Evolutionary conservation across 2,797 vertebrate genomes (phyloP).

Genomic region (Helarctos malayanus): DNA sequence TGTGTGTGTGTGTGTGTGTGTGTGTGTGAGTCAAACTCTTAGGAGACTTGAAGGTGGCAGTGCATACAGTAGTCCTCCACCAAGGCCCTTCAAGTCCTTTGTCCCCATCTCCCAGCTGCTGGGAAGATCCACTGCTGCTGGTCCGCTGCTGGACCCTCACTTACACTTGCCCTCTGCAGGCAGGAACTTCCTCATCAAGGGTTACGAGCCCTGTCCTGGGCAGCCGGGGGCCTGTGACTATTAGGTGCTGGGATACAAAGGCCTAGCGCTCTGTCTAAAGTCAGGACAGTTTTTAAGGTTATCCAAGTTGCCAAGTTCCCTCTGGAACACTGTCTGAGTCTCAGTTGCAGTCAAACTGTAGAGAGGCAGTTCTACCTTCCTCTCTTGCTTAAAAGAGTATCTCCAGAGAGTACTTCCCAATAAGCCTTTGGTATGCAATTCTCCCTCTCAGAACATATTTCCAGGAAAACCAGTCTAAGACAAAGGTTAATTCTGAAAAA

Average conservation of each 20-base stretch:
- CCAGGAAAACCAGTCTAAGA: not conserved
- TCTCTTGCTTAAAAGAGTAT: not conserved
- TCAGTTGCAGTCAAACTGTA: not conserved
- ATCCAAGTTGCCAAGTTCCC: not conserved
- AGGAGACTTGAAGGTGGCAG: not conserved
- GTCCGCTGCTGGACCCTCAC: not conserved
- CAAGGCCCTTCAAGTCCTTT: not conserved
- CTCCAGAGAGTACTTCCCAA: not conserved
- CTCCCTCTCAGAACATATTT: not conserved
- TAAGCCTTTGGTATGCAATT: not conserved
- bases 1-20: not conserved
- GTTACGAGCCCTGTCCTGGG: not conserved
- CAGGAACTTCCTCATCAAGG: not conserved
- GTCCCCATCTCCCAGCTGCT: not conserved
- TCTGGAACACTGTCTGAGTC: not conserved
- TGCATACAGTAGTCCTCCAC: not conserved
- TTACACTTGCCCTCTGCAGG: not conserved
- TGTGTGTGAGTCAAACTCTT: not conserved
- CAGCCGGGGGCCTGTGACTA: not conserved
- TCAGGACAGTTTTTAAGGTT: constrained; percentile 18
- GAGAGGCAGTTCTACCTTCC: not conserved
- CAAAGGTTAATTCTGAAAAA: constrained; percentile 62
- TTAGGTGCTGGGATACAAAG: not conserved
- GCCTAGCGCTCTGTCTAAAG: not conserved
- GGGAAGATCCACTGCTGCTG: not conserved